Conservation (phyloP, 1,140 invertebrate species). For the Stenopsyche tienmushanensis region DNA sequence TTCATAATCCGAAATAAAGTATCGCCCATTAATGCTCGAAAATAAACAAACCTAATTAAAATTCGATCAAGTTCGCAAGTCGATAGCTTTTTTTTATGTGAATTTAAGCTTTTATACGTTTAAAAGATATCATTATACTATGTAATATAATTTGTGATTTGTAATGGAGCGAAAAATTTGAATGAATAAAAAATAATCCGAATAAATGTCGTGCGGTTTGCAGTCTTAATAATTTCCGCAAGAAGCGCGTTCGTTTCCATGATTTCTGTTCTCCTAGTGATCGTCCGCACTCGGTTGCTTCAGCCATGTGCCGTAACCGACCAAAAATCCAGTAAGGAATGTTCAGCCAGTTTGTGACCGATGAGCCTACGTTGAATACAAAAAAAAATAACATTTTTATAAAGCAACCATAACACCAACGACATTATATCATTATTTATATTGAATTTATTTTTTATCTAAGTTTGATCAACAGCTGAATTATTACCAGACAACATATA, state of each 20-base stretch:
- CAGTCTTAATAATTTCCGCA: neutral
- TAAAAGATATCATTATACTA: neutral
- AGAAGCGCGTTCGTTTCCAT: neutral
- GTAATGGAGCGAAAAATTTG: slow-evolving; percentile 4
- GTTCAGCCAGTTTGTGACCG: neutral
- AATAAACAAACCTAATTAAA: too few relatives aligned
- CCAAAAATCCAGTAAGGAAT: neutral
- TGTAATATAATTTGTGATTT: neutral
- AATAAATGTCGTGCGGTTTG: neutral
- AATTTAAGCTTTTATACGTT: neutral
- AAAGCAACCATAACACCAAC: neutral
- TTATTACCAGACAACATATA: too few relatives aligned
- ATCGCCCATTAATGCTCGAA: too few relatives aligned
- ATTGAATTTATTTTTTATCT: neutral
- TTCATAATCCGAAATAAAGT: too few relatives aligned
- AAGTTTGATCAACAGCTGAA: neutral
- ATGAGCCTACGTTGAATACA: neutral
- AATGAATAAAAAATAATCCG: neutral
- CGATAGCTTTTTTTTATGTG: too few relatives aligned
- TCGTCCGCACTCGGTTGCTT: slow-evolving; percentile 40
- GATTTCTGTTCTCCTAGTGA: slow-evolving; percentile 28
- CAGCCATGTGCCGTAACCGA: neutral
- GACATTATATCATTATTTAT: neutral
- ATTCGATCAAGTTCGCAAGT: too few relatives aligned
- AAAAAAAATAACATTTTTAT: neutral